These are phyloP conservation scores for Cheilosia variabilis DNA, from an alignment of 2,888 invertebrate genomes.

Conservation along the genomic window DNA sequence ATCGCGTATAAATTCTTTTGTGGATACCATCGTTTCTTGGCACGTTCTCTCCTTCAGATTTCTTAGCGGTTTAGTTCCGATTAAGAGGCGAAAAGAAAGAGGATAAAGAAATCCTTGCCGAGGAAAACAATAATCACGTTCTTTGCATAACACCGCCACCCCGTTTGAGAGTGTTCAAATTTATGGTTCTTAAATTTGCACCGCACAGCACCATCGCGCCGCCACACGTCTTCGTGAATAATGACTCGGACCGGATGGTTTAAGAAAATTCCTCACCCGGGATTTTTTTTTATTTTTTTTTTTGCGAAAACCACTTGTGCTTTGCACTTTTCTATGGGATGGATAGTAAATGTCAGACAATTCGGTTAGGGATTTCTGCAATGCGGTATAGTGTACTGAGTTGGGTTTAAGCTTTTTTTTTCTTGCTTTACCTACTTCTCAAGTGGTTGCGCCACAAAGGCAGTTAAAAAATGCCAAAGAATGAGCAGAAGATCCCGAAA, in stretches of 20 bases:
- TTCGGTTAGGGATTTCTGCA: constrained; percentile 67
- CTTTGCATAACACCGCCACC: constrained; percentile 60
- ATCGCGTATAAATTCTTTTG: constrained; percentile 67
- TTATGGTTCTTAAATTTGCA: constrained; percentile 67
- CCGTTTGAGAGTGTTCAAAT: constrained; percentile 60
- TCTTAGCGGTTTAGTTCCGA: constrained; percentile 62
- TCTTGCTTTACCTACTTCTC: constrained; percentile 31
- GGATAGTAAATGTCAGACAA: constrained; percentile 51
- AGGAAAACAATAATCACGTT: constrained; percentile 72
- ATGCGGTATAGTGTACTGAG: constrained; percentile 40
- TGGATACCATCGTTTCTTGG: constrained; percentile 55
- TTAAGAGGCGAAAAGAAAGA: constrained; percentile 43
- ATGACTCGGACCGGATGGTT: constrained; percentile 54
- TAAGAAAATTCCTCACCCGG: constrained; percentile 44
- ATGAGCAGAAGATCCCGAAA: constrained; percentile 1
- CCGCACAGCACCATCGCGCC: constrained; percentile 11
- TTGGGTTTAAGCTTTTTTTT: background rate
- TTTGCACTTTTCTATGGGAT: constrained; percentile 10
- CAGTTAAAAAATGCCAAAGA: constrained; percentile 41
- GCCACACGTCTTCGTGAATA: constrained; percentile 69
- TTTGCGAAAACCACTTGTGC: constrained; percentile 10
- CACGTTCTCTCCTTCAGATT: constrained; percentile 59
- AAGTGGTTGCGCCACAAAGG: constrained; percentile 66
- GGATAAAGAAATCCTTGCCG: constrained; percentile 45
- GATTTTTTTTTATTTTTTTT: constrained; percentile 2